Percentiles rank a stretch among this genome's conserved stretches.
These are phyloP conservation scores for Rachycentron canadum DNA, from an alignment of 2,797 vertebrate genomes.

Conservation along the genomic window DNA sequence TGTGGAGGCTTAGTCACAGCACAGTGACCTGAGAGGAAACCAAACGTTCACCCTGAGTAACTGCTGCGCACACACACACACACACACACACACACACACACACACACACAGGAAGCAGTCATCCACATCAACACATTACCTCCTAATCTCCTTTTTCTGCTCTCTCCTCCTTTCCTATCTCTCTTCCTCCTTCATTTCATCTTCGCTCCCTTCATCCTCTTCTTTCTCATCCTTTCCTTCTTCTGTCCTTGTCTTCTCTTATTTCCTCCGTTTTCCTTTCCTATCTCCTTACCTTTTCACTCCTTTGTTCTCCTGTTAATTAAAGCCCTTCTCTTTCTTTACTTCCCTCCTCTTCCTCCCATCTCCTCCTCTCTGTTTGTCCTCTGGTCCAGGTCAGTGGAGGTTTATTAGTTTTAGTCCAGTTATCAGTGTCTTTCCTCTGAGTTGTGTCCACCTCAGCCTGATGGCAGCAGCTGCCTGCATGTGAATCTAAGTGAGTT, in stretches of 20 bases:
- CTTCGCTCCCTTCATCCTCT: background rate
- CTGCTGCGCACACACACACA: slow-evolving; percentile 12
- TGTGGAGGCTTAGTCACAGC: slow-evolving; percentile 44
- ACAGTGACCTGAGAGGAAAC: slow-evolving; percentile 40
- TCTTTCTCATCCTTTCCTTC: background rate
- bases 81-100: slow-evolving; percentile 3
- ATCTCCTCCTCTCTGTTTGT: background rate
- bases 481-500: too few species aligned
- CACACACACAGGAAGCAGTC: slow-evolving; percentile 12
- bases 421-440: too few species aligned
- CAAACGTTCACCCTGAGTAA: slow-evolving; percentile 33
- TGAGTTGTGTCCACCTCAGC: too few species aligned
- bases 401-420: too few species aligned
- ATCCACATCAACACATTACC: slow-evolving; percentile 44
- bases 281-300: background rate
- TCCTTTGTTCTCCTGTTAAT: too few species aligned
- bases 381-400: too few species aligned
- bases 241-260: background rate
- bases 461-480: too few species aligned
- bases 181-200: background rate
- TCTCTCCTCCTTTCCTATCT: background rate
- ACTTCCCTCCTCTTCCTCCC: background rate
- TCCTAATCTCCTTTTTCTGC: slow-evolving; percentile 43
- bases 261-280: background rate
- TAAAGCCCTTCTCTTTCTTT: background rate